These are phyloP conservation scores for Columbina picui DNA, from an alignment of 2,113 vertebrate genomes.

Conservation along the genomic window DNA sequence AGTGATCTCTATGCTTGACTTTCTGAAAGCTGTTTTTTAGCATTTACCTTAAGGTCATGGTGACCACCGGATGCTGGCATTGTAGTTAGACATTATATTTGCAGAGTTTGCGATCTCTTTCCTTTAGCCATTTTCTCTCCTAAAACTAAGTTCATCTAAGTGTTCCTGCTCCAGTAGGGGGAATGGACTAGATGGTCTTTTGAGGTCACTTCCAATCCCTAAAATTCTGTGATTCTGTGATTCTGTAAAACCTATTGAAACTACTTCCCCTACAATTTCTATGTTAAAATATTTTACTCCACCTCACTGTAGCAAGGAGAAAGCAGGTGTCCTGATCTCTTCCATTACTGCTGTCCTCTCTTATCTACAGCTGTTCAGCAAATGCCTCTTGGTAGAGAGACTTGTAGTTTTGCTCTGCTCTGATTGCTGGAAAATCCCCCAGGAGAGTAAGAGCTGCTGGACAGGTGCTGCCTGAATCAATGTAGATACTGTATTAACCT, in stretches of 20 bases:
- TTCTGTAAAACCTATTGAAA: background rate
- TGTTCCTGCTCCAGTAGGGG: too few species aligned
- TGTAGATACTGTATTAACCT: background rate
- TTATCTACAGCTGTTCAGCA: background rate
- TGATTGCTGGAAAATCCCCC: background rate
- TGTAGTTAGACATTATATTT: background rate
- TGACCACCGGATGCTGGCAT: background rate
- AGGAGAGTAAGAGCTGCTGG: background rate
- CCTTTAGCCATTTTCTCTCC: background rate
- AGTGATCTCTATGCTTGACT: background rate
- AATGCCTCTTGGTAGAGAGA: background rate
- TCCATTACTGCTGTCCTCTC: background rate
- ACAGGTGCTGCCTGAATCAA: background rate
- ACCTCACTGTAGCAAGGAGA: background rate
- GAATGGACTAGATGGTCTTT: too few species aligned
- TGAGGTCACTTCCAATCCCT: too few species aligned
- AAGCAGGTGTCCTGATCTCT: background rate
- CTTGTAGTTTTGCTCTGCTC: background rate
- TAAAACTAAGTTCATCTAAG: too few species aligned
- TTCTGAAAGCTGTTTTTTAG: background rate
- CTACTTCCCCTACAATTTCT: background rate
- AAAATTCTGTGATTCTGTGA: too few species aligned
- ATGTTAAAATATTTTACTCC: background rate
- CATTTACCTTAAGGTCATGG: background rate
- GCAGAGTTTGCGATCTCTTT: background rate